Conservation (phyloP, 2,888 invertebrate species). For the Toxonevra muliebris region DNA sequence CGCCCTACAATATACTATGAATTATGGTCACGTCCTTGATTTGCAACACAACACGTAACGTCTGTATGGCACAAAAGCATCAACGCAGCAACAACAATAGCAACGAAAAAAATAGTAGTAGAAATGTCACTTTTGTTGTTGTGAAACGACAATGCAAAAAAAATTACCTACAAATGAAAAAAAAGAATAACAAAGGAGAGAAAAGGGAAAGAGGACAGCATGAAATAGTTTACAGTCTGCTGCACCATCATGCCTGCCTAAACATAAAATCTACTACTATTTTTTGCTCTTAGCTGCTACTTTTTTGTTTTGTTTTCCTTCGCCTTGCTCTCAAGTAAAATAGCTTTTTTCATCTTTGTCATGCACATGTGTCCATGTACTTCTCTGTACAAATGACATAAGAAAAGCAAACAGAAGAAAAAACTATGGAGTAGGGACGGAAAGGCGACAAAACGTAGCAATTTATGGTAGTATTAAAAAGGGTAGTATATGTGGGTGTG, state of each 20-base stretch:
- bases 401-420: background rate
- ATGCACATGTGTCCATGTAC: too few species aligned
- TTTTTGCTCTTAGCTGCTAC: background rate
- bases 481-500: background rate
- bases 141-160: too few species aligned
- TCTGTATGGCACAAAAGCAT: background rate
- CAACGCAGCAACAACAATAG: background rate
- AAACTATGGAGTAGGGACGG: background rate
- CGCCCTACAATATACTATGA: background rate
- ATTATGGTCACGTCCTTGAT: conserved; percentile 32
- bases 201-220: background rate
- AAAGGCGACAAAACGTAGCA: conserved; percentile 1
- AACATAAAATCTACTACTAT: too few species aligned
- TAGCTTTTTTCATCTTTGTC: too few species aligned
- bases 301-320: background rate
- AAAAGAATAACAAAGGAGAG: background rate
- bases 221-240: conserved; percentile 21
- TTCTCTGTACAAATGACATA: conserved; percentile 2
- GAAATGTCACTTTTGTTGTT: conserved; percentile 20
- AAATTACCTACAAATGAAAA: background rate
- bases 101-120: background rate
- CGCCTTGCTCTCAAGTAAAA: too few species aligned
- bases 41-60: conserved; percentile 7
- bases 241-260: conserved; percentile 2
- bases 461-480: background rate